Evolutionary conservation across 2,888 invertebrate species (phyloP).

Genomic region (Tenthredo amoena): DNA sequence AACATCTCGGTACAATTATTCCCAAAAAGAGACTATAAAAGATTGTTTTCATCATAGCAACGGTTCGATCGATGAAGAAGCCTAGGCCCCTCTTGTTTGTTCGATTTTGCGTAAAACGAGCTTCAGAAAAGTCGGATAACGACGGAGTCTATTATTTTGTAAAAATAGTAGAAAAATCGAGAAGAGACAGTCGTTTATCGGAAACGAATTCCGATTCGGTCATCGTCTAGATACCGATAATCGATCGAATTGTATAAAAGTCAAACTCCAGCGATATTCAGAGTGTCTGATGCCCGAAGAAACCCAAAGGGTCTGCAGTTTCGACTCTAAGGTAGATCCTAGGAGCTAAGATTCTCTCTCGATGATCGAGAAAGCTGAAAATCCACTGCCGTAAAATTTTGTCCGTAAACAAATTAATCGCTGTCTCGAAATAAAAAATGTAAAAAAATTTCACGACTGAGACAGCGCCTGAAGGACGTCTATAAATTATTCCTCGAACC

Average conservation of each 20-base stretch:
- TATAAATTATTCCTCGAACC: not conserved
- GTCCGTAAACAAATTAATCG: not conserved
- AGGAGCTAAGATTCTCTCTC: not conserved
- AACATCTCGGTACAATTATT: not conserved
- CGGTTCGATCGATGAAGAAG: constrained; percentile 5
- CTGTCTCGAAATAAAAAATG: not conserved
- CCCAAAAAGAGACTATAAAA: not conserved
- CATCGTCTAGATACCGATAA: not conserved
- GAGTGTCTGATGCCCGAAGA: not conserved
- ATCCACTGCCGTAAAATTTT: not conserved
- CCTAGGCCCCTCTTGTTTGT: not conserved
- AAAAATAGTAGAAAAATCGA: not conserved
- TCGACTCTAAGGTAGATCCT: not conserved
- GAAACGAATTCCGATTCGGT: not conserved
- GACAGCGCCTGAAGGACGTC: not conserved
- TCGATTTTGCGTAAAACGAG: not conserved
- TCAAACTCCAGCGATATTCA: not conserved
- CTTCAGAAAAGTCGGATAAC: not conserved
- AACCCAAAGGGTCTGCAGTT: not conserved
- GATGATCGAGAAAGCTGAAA: not conserved
- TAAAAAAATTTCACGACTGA: not conserved
- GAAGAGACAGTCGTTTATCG: not conserved
- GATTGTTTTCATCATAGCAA: not conserved
- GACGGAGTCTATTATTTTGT: not conserved
- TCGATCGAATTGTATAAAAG: not conserved